Conservation (phyloP, 35 echinoderm and acorn worm genomes). For the Anneissia japonica region DNA sequence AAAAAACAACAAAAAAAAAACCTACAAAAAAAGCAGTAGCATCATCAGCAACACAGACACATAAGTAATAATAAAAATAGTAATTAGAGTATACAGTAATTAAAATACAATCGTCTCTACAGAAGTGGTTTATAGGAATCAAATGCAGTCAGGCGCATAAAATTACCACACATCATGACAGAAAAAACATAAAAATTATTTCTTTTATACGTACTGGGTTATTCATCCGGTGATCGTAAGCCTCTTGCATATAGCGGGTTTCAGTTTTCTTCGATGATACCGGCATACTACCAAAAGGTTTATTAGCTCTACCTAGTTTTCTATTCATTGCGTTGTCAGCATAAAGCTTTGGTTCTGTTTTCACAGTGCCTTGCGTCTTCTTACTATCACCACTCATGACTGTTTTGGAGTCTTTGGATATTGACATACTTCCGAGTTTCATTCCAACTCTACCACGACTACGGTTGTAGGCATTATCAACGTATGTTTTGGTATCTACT, state of each 20-base stretch:
- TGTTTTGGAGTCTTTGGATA: background rate
- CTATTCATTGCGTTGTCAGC: slow-evolving; percentile 36
- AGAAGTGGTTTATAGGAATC: too few relatives aligned
- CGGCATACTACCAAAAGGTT: slow-evolving; percentile 27
- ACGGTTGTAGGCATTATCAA: slow-evolving; percentile 22
- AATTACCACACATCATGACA: too few relatives aligned
- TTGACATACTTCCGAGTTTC: slow-evolving; percentile 16
- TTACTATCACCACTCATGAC: background rate
- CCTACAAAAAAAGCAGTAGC: too few relatives aligned
- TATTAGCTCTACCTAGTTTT: slow-evolving; percentile 20
- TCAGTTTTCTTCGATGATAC: background rate
- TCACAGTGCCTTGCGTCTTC: background rate
- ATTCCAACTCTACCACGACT: slow-evolving; percentile 7
- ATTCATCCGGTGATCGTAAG: background rate
- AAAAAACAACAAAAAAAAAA: too few relatives aligned
- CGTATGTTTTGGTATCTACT: background rate
- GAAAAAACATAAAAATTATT: too few relatives aligned
- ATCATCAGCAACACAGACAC: too few relatives aligned
- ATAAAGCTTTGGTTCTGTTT: background rate
- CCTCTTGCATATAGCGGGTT: background rate
- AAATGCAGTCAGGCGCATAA: too few relatives aligned
- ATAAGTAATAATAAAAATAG: too few relatives aligned
- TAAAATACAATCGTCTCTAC: too few relatives aligned
- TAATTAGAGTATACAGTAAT: too few relatives aligned
- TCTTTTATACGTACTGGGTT: background rate